A percentile compares a stretch with the other conserved stretches of the same genome.
phyloP scores from a whole-genome alignment of 2,797 vertebrate species.

The Mus spretus region DNA sequence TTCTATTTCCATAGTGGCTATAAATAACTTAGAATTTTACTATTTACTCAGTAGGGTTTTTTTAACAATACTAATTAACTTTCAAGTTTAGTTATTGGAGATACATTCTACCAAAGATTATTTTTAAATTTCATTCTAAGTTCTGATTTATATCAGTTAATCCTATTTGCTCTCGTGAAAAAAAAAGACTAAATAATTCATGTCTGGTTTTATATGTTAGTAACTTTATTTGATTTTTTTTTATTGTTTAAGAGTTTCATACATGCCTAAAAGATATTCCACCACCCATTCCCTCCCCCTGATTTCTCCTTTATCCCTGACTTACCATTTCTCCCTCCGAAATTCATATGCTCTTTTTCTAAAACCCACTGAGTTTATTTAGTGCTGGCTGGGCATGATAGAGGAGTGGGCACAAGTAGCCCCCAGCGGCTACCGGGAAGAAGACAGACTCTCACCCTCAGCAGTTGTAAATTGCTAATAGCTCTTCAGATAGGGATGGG shows the following conservation, averaged over 20 bases:
- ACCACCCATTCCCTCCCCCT: not conserved
- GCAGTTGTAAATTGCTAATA: not conserved
- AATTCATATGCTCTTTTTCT: not conserved
- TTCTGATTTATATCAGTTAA: not conserved
- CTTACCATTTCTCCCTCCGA: not conserved
- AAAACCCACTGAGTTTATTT: not conserved
- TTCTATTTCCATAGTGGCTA: not conserved
- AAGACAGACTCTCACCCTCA: not conserved
- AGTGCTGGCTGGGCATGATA: not conserved
- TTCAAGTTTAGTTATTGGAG: not conserved
- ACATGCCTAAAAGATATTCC: not conserved
- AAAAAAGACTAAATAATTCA: not conserved
- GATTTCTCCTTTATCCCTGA: not conserved
- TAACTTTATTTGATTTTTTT: not conserved
- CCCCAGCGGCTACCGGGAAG: not conserved
- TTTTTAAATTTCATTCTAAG: not conserved
- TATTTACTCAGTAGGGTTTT: not conserved
- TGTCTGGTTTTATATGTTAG: not conserved
- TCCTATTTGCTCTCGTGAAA: not conserved
- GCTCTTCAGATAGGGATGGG: not conserved
- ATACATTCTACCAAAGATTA: not conserved
- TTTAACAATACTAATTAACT: not conserved
- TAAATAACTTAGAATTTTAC: not conserved
- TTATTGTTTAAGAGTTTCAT: not conserved
- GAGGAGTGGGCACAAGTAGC: not conserved